Conservation (phyloP, 1,140 invertebrate genomes). For the Rhagoletis pomonella region DNA sequence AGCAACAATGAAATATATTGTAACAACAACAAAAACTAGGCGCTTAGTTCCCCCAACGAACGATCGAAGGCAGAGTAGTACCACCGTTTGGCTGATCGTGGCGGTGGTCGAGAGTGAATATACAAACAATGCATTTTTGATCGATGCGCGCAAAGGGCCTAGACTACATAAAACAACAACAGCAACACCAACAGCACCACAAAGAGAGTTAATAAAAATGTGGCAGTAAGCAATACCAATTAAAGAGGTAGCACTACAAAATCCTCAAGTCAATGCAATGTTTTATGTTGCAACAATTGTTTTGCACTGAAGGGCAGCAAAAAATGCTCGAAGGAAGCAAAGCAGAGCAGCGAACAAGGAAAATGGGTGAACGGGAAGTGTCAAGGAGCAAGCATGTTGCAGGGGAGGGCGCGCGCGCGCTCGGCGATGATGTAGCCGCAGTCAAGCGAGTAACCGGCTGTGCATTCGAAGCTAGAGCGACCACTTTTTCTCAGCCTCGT, state of each 20-base stretch:
- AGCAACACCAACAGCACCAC: background rate
- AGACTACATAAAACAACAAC: background rate
- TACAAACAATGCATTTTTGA: background rate
- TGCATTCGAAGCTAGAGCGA: background rate
- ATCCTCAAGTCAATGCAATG: conserved; percentile 6
- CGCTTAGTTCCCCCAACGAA: background rate
- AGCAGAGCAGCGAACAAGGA: background rate
- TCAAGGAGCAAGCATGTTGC: background rate
- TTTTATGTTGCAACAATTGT: conserved; percentile 7
- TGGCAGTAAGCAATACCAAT: conserved; percentile 19
- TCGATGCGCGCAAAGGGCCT: background rate
- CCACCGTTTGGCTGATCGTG: background rate
- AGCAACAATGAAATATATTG: background rate
- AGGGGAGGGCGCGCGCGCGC: background rate
- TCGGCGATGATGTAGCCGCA: no score
- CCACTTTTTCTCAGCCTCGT: background rate
- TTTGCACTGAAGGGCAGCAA: background rate
- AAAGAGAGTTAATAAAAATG: background rate
- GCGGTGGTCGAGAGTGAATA: background rate
- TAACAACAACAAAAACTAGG: background rate
- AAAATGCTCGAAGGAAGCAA: background rate
- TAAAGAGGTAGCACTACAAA: background rate
- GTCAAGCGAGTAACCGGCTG: background rate
- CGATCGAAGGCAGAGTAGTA: background rate
- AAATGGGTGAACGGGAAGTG: background rate